Evolutionary conservation across 2,797 vertebrate species (phyloP).

Genomic region (Falco biarmicus): DNA sequence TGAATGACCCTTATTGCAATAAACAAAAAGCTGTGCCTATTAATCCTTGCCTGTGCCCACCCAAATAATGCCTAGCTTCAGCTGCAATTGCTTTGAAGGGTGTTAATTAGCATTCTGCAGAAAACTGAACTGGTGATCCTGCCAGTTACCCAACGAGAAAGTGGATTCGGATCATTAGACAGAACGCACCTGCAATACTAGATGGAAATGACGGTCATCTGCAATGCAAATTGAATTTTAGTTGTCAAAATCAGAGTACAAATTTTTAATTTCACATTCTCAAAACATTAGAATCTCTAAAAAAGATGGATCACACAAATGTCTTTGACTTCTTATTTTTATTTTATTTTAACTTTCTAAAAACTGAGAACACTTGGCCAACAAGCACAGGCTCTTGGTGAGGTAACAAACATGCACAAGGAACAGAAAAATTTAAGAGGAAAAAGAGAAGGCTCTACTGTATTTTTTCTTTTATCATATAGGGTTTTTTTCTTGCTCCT

Average conservation of each 20-base stretch:
- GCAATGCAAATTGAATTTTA: background rate
- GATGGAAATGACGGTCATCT: background rate
- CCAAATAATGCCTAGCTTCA: background rate
- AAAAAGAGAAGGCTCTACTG: background rate
- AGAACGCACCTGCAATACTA: background rate
- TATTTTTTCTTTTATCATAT: background rate
- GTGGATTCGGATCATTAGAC: background rate
- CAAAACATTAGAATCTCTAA: background rate
- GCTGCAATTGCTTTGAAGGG: background rate
- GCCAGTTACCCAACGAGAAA: background rate
- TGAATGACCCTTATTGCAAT: slow-evolving; percentile 26
- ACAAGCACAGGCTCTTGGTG: background rate
- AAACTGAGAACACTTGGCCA: background rate
- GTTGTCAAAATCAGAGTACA: background rate
- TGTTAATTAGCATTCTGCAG: slow-evolving; percentile 15
- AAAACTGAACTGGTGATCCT: background rate
- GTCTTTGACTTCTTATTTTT: background rate
- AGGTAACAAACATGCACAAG: background rate
- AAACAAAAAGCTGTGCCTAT: background rate
- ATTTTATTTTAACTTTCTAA: background rate
- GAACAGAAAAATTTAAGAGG: background rate
- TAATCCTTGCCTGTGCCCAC: background rate
- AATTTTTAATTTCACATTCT: background rate
- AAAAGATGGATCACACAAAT: background rate
- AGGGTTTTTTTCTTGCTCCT: background rate